Evolutionary conservation across 2,888 invertebrate species (phyloP), one percentile per base, ranked within the genome.

Genomic region (Athalia cordata): DNA sequence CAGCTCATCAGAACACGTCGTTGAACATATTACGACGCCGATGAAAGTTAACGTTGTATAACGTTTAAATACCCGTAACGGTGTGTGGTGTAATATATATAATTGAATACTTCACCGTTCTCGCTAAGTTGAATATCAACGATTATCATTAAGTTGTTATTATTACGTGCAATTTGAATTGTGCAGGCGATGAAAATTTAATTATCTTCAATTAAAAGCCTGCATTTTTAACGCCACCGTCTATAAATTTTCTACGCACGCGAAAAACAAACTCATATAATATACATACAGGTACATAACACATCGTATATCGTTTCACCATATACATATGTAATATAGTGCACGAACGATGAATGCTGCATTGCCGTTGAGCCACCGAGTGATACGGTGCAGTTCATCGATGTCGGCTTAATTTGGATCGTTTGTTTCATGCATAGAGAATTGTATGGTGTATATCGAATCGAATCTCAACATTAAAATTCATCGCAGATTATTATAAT

Each of bases 401-500:
- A 57, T 59, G 43, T 43, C 57, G 13, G 72, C 8, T 72, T 59
- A 72, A 72, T 72, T 72, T 72, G 52, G 59, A 70, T 45, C 55
- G 45, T 57, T 72, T 15, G 59, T 47, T 59, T 13, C 13, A 59
- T 47, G 57, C 4, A 72, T 15, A 45, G 13, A 72, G 13, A 59
- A 15, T 1, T 13, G 47, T 47, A 47, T 47, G 11, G 45, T n/a
- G n/a, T 29, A 47, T 29, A 47, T 29, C 15, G 57, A 59, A 72
- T 59, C 47, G 59, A 15, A 45, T 72, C 43, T 8, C 8, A 47
- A 45, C 59, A 59, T 47, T 57, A 72, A 59, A 57, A 59, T 72
- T 59, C 57, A 72, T 47, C 59, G 45, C 8, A 57, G 47, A 59
- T 57, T 59, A 57, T 72, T 47, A 59, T 72, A 59, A 72, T 57